phyloP scores from a whole-genome alignment of 2,113 vertebrate species.

The Lycaon pictus region DNA sequence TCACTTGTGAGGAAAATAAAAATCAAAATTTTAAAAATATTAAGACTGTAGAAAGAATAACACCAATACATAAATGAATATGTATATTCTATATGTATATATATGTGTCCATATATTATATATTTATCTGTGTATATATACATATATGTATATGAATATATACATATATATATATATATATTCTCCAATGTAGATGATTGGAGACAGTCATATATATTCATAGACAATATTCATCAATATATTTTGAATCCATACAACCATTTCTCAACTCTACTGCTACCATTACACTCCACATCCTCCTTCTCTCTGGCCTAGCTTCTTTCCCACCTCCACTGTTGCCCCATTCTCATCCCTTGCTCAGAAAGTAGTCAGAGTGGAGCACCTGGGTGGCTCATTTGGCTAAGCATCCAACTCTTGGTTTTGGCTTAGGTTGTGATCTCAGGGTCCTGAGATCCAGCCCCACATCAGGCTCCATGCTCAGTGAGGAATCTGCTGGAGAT shows the following conservation, averaged over 20 bases:
- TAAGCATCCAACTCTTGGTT: too few relatives aligned
- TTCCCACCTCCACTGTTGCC: background rate
- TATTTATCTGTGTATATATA: too few relatives aligned
- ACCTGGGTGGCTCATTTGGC: too few relatives aligned
- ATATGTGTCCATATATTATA: too few relatives aligned
- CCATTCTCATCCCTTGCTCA: background rate
- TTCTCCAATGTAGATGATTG: background rate
- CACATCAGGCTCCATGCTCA: too few relatives aligned
- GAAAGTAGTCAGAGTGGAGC: background rate
- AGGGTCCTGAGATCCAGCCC: too few relatives aligned
- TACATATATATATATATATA: background rate
- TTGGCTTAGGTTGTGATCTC: too few relatives aligned
- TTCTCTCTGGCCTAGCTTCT: background rate
- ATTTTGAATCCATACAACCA: background rate
- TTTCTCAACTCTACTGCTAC: background rate
- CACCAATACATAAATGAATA: background rate
- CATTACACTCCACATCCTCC: background rate
- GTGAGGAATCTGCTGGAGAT: too few relatives aligned
- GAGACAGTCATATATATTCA: too few relatives aligned
- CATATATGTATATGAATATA: too few relatives aligned
- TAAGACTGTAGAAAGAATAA: background rate
- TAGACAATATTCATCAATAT: background rate
- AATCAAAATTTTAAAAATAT: background rate
- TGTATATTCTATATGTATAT: too few relatives aligned
- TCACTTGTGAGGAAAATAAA: conserved; percentile 12